Conservation (phyloP, 2,113 vertebrate species). For the Gila orcuttii region DNA sequence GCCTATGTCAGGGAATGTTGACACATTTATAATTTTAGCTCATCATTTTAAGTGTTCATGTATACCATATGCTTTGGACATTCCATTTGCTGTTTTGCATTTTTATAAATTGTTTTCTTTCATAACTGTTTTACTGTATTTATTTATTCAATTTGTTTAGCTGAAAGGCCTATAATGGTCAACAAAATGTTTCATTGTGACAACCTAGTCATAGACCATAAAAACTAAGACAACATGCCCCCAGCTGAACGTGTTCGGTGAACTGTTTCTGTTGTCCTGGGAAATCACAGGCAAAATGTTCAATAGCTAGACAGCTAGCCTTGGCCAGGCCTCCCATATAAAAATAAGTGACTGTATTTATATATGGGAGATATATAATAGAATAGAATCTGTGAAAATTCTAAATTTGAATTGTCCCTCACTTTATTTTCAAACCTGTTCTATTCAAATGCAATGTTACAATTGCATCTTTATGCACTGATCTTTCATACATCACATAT, state of each 20-base stretch:
- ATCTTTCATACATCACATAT: neutral
- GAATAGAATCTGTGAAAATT: neutral
- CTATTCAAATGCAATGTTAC: neutral
- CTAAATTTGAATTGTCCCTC: neutral
- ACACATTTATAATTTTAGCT: too few species aligned
- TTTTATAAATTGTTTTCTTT: too few species aligned
- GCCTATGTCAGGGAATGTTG: too few species aligned
- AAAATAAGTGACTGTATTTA: neutral
- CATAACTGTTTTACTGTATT: neutral
- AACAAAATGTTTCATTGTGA: neutral
- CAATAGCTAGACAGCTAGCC: neutral
- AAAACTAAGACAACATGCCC: neutral
- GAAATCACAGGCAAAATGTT: constrained; percentile 1
- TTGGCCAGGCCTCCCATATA: neutral
- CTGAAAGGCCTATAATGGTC: neutral
- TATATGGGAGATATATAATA: neutral
- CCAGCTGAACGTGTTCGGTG: neutral
- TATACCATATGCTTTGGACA: too few species aligned
- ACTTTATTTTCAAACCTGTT: neutral
- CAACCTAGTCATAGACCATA: neutral
- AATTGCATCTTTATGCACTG: neutral
- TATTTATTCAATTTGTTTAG: neutral
- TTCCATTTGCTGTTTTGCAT: too few species aligned
- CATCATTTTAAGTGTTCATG: too few species aligned
- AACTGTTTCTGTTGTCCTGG: constrained; percentile 21